Conservation (phyloP, 1,140 invertebrate genomes). For the Oncopeltus fasciatus region DNA sequence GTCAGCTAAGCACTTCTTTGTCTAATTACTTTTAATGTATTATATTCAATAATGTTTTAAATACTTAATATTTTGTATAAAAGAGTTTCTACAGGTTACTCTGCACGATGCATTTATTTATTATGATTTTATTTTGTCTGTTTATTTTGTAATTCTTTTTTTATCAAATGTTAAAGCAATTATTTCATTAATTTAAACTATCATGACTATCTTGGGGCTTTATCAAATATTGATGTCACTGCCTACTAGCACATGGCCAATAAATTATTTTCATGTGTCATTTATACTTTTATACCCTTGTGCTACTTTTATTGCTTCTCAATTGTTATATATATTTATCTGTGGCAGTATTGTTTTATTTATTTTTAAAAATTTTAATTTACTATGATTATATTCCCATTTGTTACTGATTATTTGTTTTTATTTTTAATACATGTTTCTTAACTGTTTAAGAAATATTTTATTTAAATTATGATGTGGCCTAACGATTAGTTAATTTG, state of each 20-base stretch:
- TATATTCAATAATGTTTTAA: background rate
- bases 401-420: no score
- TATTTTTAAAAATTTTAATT: no score
- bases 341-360: no score
- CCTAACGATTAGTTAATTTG: no score
- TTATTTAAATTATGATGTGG: no score
- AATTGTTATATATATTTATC: no score
- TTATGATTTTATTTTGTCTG: background rate
- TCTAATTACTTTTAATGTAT: background rate
- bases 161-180: no score
- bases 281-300: conserved; percentile 2
- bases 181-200: no score
- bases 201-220: background rate
- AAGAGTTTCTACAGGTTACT: background rate
- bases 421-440: no score
- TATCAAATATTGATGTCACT: conserved; percentile 6
- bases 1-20: conserved; percentile 3
- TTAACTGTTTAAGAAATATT: no score
- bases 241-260: conserved; percentile 6
- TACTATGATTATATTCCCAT: no score
- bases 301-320: background rate
- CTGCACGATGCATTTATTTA: background rate
- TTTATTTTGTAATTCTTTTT: background rate
- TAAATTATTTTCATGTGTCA: background rate
- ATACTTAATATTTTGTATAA: background rate